Evolutionary conservation across 2,888 invertebrate species (phyloP), one percentile per base, ranked within the genome.

Genomic region (Noctua janthe): DNA sequence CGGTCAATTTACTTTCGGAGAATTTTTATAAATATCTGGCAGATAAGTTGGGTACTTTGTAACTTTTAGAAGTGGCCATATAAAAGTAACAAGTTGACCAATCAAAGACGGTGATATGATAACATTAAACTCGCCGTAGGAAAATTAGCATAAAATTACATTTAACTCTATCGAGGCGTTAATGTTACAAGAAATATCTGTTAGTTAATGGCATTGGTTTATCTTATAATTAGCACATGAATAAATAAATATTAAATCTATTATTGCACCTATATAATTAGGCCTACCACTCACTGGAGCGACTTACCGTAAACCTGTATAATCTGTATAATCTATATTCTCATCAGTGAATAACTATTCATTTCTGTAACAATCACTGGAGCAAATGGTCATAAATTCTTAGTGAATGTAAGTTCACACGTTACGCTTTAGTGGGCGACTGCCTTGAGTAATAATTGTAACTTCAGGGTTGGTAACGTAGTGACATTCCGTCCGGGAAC

Each of bases 401-500:
- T 35, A 15, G 56, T 76, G 69, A 76, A 72, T 76, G 72, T 77
- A 74, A 79, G 71, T 80, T 81, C 75, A 80, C 72, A 90, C 82
- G 88, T 80, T 81, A 82, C 83, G 82, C 80, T 79, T 80, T 85
- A 77, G 73, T 83, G 81, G 82, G 84, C 76, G 67, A 49, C 74
- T 66, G 87, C 74, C 84, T 83, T 76, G 74, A 85, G 78, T 82
- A 84, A 89, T 90, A 87, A 88, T 87, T 86, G 82, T 86, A 84
- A 74, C 86, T 75, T 72, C 47, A 81, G 85, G 78, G 79, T 76
- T 81, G 82, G 88, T 89, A 89, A 81, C 83, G 81, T 72, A 88
- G 89, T 90, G 81, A 88, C 87, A 89, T 92, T 91, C 88, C 89
- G 83, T 81, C 89, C 88, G 82, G 89, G 92, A 92, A 93, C 91